Evolutionary conservation across 1,140 invertebrate genomes (phyloP).

Genomic region (Antheraea mylitta): DNA sequence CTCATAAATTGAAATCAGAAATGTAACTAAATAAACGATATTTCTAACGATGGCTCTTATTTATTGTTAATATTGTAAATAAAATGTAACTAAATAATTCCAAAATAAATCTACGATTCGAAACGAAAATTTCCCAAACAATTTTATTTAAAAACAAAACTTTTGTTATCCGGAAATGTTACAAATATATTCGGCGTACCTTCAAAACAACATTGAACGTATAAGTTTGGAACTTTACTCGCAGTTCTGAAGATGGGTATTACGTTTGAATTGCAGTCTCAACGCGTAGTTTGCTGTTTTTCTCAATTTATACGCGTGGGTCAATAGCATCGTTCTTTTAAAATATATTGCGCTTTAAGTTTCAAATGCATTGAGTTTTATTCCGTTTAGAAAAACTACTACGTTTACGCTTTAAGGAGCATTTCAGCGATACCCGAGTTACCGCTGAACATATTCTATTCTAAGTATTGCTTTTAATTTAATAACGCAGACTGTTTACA

Average conservation of each 20-base stretch:
- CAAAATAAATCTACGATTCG: background rate
- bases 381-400: background rate
- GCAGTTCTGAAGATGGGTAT: constrained; percentile 41
- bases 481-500: too few species aligned
- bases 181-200: constrained; percentile 20
- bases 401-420: background rate
- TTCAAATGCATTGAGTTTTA: background rate
- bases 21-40: too few species aligned
- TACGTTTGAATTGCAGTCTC: constrained; percentile 37
- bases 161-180: constrained; percentile 22
- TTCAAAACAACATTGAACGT: constrained; percentile 31
- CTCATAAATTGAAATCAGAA: too few species aligned
- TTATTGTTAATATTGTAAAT: background rate
- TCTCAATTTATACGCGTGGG: constrained; percentile 45
- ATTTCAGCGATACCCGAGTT: too few species aligned
- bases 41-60: too few species aligned
- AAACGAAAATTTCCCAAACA: background rate
- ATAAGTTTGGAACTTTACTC: constrained; percentile 43
- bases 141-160: constrained; percentile 9
- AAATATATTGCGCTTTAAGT: constrained; percentile 44
- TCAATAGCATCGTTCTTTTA: constrained; percentile 64
- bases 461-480: too few species aligned
- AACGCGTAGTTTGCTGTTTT: constrained; percentile 37
- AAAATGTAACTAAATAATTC: background rate
- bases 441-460: too few species aligned